phyloP scores from a whole-genome alignment of 2,797 vertebrate species.

The Dromococcyx pavoninus region DNA sequence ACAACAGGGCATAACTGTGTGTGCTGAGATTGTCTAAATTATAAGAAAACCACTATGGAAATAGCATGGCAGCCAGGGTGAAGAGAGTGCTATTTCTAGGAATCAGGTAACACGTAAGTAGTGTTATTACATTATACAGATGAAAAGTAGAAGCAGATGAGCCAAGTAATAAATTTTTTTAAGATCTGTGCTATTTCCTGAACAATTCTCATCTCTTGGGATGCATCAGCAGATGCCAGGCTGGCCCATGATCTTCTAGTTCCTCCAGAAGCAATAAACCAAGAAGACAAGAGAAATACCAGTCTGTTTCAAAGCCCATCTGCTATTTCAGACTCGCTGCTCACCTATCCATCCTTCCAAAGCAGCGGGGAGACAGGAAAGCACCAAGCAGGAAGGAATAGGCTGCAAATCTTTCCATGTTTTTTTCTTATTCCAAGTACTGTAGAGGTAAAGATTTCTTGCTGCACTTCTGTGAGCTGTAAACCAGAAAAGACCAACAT shows the following conservation, averaged over 20 bases:
- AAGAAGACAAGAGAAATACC: background rate
- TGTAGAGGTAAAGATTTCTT: slow-evolving; percentile 11
- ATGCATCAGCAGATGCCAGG: background rate
- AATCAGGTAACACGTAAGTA: background rate
- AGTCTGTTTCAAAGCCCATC: background rate
- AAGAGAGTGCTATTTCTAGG: background rate
- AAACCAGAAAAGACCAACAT: slow-evolving; percentile 28
- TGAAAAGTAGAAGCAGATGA: background rate
- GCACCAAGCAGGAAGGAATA: fast-evolving
- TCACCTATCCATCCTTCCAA: background rate
- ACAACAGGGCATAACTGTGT: background rate
- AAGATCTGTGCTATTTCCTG: background rate
- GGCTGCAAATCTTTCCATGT: background rate
- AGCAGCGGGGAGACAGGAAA: background rate
- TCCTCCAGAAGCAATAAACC: background rate
- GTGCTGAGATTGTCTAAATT: background rate
- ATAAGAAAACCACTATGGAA: background rate
- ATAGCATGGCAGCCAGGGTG: background rate
- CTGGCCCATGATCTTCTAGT: background rate
- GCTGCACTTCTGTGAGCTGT: background rate
- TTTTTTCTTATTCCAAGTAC: background rate
- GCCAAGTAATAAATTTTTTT: background rate
- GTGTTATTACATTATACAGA: background rate
- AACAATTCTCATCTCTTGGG: background rate
- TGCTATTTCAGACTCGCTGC: background rate